Conservation (phyloP, 1,140 invertebrate genomes). For the Penaeus indicus region DNA sequence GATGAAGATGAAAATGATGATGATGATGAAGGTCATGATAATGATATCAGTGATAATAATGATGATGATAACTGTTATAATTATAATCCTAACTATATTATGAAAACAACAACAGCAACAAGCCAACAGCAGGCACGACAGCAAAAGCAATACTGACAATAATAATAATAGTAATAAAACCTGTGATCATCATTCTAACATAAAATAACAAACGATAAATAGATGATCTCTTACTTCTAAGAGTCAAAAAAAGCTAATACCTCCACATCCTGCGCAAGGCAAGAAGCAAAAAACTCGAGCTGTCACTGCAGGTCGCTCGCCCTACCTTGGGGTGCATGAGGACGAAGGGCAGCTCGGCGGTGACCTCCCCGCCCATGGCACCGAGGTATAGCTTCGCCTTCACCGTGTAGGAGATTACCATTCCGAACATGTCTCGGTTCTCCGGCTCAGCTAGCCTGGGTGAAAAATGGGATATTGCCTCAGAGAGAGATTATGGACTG, state of each 20-base stretch:
- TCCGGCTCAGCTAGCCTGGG: conserved; percentile 82
- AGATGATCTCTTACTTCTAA: not conserved
- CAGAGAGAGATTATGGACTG: not conserved
- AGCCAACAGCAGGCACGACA: no score
- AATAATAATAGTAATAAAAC: no score
- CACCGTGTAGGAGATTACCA: conserved; percentile 89
- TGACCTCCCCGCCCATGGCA: conserved; percentile 76
- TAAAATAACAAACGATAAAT: no score
- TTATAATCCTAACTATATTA: no score
- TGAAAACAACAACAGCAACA: no score
- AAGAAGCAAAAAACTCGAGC: not conserved
- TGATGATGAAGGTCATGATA: no score
- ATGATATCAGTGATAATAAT: no score
- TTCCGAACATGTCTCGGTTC: conserved; percentile 87
- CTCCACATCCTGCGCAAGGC: not conserved
- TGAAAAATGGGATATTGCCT: conserved; percentile 39
- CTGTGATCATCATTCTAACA: no score
- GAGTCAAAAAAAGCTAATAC: not conserved
- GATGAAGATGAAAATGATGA: no score
- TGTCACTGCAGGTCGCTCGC: conserved; percentile 17
- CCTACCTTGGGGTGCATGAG: conserved; percentile 91
- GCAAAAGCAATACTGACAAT: no score
- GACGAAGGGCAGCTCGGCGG: conserved; percentile 91
- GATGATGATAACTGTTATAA: no score
- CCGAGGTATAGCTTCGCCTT: conserved; percentile 97